phyloP scores from a whole-genome alignment of 2,797 vertebrate genomes.

The Notoglanidium macrostoma region DNA sequence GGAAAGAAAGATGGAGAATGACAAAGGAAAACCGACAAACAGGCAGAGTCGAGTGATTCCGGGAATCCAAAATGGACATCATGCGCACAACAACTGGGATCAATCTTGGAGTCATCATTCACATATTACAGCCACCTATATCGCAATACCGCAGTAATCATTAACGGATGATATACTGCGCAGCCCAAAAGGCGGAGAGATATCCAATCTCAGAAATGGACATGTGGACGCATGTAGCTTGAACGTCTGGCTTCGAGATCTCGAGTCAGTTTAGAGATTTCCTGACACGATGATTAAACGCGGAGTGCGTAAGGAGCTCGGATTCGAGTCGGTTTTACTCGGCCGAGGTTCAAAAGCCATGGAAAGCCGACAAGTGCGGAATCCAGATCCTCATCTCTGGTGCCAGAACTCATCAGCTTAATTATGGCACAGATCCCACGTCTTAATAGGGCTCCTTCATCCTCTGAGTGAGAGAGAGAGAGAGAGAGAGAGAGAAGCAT shows the following conservation, averaged over 20 bases:
- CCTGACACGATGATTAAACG: not conserved
- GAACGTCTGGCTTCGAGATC: not conserved
- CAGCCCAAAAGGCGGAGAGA: not conserved
- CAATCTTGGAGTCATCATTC: not conserved
- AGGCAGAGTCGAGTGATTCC: not conserved
- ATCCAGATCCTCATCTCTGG: conserved; percentile 15
- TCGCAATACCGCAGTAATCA: not conserved
- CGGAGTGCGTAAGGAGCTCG: not conserved
- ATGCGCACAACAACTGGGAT: not conserved
- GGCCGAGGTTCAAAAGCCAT: too few relatives aligned
- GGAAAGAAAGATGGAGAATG: not conserved
- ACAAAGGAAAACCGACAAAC: not conserved
- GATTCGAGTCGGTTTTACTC: not conserved
- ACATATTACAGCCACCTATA: not conserved
- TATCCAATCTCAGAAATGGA: not conserved
- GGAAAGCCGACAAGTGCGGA: not conserved
- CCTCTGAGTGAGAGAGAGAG: conserved; percentile 4
- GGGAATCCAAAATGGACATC: not conserved
- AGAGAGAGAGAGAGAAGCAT: conserved; percentile 32
- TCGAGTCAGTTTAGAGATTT: not conserved
- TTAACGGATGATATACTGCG: not conserved
- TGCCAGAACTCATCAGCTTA: conserved; percentile 56
- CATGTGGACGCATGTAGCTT: not conserved
- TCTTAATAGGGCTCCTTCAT: not conserved
- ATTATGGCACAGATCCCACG: conserved; percentile 47